phyloP scores from a whole-genome alignment of 2,797 vertebrate genomes.

The Xenops minutus region DNA sequence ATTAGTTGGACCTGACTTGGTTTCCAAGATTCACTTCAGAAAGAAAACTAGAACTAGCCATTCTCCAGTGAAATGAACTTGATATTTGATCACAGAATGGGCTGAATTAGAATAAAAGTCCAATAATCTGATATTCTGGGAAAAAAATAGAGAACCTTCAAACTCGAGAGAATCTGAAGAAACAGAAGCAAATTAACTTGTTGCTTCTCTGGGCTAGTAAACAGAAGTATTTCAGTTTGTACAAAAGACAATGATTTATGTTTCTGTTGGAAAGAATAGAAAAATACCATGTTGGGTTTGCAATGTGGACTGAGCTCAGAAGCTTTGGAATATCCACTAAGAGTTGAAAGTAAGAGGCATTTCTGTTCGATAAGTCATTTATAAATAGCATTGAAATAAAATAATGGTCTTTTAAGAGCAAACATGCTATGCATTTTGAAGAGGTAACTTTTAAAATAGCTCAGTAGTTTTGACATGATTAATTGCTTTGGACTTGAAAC shows the following conservation, averaged over 20 bases:
- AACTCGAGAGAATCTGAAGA: not conserved
- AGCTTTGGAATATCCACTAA: not conserved
- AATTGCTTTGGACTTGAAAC: slow-evolving; percentile 64
- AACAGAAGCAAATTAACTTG: not conserved
- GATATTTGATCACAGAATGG: not conserved
- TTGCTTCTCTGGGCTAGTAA: not conserved
- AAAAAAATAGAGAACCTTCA: not conserved
- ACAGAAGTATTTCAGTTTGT: not conserved
- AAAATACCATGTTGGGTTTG: not conserved
- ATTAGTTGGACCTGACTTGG: not conserved
- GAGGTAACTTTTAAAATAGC: slow-evolving; percentile 55
- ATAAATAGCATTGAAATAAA: slow-evolving; percentile 50
- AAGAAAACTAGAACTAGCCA: not conserved
- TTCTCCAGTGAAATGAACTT: not conserved
- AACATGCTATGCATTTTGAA: slow-evolving; percentile 51
- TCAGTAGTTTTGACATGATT: slow-evolving; percentile 59
- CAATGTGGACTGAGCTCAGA: not conserved
- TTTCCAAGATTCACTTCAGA: not conserved
- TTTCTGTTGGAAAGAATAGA: not conserved
- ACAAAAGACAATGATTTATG: not conserved
- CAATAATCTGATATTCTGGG: not conserved
- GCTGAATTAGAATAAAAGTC: not conserved
- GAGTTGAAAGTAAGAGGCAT: slow-evolving; percentile 37
- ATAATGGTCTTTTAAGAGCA: slow-evolving; percentile 45
- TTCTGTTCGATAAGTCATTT: slow-evolving; percentile 50